phyloP scores from a whole-genome alignment of 1,140 invertebrate genomes.

The Dreissena polymorpha region DNA sequence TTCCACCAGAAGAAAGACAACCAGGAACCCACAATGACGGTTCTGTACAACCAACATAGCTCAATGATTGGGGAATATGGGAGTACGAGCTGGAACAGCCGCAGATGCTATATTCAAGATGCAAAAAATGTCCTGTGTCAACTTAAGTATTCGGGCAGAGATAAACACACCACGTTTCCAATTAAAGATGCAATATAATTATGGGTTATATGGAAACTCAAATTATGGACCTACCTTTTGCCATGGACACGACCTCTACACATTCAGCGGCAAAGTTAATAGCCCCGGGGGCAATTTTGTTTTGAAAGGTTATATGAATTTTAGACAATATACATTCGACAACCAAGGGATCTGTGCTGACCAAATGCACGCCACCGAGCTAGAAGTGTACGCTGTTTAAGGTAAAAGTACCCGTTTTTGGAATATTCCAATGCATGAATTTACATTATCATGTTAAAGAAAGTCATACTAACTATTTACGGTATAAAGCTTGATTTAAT shows the following conservation, averaged over 20 bases:
- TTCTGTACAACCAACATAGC: conserved; percentile 36
- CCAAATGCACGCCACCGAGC: no score
- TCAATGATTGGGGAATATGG: conserved; percentile 57
- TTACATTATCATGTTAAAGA: no score
- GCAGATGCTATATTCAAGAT: conserved; percentile 26
- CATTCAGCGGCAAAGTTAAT: conserved; percentile 5
- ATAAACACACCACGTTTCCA: conserved; percentile 7
- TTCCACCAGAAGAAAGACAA: conserved; percentile 52
- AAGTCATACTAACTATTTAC: no score
- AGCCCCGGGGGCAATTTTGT: background rate
- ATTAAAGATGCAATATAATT: background rate
- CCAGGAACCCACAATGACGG: conserved; percentile 52
- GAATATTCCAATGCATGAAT: no score
- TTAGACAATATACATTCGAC: no score
- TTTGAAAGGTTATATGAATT: no score
- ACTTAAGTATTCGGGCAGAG: background rate
- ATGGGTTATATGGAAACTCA: background rate
- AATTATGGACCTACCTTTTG: conserved; percentile 41
- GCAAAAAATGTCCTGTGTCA: conserved; percentile 49
- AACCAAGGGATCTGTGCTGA: no score
- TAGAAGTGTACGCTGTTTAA: no score
- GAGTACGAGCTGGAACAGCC: conserved; percentile 13
- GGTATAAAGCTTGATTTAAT: no score
- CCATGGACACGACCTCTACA: conserved; percentile 18
- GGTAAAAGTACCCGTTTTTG: no score